A percentile compares a stretch with the other conserved stretches of the same genome.
Evolutionary conservation across 2,888 invertebrate genomes (phyloP).

Genomic region (Sphecodes monilicornis): DNA sequence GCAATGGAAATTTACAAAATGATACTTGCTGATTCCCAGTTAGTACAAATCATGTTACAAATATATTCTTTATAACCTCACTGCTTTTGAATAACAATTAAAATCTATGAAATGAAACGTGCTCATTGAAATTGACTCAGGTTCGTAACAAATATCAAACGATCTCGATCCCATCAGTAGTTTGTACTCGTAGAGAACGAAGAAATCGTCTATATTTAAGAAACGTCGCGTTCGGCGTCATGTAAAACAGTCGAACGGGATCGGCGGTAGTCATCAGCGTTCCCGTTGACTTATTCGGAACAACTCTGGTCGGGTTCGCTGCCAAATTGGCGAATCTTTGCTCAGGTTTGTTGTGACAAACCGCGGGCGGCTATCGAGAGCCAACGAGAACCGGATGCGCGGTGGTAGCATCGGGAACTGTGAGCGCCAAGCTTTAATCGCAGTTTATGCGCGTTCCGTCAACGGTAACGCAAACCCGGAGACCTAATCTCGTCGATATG

Average conservation of each 20-base stretch:
- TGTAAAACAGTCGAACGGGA: background rate
- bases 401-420: background rate
- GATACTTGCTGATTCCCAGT: no score
- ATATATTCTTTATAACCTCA: no score
- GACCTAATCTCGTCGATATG: background rate
- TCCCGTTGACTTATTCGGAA: background rate
- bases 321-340: constrained; percentile 29
- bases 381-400: constrained; percentile 12
- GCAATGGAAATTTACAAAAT: no score
- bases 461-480: background rate
- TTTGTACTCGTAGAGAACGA: background rate
- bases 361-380: background rate
- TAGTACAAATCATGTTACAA: background rate
- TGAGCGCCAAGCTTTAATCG: constrained; percentile 7
- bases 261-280: background rate
- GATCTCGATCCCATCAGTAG: background rate
- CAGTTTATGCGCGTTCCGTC: constrained; percentile 17
- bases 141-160: background rate
- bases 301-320: background rate
- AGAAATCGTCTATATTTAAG: background rate
- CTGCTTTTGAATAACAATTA: no score
- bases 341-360: constrained; percentile 8
- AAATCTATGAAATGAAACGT: no score
- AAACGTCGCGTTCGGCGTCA: background rate
- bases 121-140: background rate